Evolutionary conservation across 2,797 vertebrate species (phyloP).

Genomic region (Falco biarmicus): DNA sequence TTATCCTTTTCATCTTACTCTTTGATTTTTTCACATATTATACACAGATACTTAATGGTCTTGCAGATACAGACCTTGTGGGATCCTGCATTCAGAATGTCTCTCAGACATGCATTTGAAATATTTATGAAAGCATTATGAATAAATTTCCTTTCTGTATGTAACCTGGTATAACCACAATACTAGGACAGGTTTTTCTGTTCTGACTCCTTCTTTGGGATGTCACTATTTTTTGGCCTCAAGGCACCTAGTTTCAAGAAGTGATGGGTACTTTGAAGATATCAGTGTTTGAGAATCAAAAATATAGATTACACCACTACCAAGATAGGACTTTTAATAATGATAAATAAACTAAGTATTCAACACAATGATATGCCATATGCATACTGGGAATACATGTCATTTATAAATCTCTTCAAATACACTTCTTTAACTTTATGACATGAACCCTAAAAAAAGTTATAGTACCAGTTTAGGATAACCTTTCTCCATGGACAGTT

Average conservation of each 20-base stretch:
- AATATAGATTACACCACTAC: not conserved
- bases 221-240: not conserved
- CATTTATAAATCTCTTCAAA: not conserved
- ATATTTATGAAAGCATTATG: not conserved
- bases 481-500: not conserved
- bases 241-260: not conserved
- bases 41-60: not conserved
- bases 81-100: not conserved
- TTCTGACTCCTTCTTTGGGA: not conserved
- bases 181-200: not conserved
- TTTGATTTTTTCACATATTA: slow-evolving; percentile 34
- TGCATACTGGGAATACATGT: not conserved
- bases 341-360: not conserved
- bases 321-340: not conserved
- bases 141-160: not conserved
- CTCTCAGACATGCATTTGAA: not conserved
- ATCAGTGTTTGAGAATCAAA: not conserved
- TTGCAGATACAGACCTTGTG: not conserved
- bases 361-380: not conserved
- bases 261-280: not conserved
- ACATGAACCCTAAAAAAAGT: not conserved
- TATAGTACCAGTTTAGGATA: not conserved
- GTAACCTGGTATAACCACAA: not conserved
- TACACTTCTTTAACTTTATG: not conserved
- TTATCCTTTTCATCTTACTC: slow-evolving; percentile 39